These are phyloP conservation scores for Scomberomorus guttatus DNA, from an alignment of 2,797 vertebrate genomes.

Conservation along the genomic window DNA sequence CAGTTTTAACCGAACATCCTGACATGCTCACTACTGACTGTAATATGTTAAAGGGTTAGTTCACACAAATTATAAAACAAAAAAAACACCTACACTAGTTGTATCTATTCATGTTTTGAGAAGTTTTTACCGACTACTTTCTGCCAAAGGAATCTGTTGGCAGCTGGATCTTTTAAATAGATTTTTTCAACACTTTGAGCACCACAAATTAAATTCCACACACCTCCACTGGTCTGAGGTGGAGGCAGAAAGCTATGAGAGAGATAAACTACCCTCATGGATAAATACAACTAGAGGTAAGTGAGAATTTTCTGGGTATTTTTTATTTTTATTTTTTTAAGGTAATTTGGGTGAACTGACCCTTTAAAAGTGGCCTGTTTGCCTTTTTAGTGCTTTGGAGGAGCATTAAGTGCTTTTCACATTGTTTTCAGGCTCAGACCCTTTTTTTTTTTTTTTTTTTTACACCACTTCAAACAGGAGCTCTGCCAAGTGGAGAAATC, in stretches of 20 bases:
- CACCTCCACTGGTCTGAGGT: not conserved
- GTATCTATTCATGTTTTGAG: not conserved
- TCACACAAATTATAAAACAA: not conserved
- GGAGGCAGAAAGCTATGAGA: not conserved
- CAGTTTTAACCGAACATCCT: not conserved
- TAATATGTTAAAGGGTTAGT: not conserved
- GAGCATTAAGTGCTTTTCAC: slow-evolving; percentile 35
- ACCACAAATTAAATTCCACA: not conserved
- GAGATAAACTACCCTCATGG: too few species aligned
- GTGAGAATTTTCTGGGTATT: not conserved
- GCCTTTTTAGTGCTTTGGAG: not conserved
- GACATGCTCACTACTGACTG: not conserved
- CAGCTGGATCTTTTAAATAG: not conserved
- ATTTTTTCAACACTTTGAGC: not conserved
- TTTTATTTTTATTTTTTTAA: not conserved
- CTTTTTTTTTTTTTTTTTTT: not conserved
- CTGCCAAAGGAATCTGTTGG: not conserved
- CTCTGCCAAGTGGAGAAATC: not conserved
- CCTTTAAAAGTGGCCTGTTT: not conserved
- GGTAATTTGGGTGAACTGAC: slow-evolving; percentile 1
- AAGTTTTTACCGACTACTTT: not conserved
- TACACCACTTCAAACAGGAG: not conserved
- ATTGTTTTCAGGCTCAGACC: not conserved
- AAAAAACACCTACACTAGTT: not conserved
- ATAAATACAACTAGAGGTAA: not conserved